Conservation (phyloP, 2,113 vertebrate genomes). For the Chamaea fasciata region DNA sequence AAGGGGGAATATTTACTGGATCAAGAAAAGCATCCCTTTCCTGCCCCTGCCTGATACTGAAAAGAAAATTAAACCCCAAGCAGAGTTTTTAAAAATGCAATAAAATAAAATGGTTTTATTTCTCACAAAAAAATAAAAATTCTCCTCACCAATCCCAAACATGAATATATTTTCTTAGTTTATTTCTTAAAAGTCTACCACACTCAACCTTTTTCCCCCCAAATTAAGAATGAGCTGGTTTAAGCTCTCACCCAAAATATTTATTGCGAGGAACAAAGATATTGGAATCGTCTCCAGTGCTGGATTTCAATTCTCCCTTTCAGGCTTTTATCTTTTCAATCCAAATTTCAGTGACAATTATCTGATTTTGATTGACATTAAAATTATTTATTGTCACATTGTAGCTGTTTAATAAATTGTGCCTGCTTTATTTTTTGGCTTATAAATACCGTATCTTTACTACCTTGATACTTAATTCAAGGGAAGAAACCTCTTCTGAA, state of each 20-base stretch:
- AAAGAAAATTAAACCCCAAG: not conserved
- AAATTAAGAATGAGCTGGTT: constrained; percentile 39
- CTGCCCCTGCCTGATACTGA: accelerated
- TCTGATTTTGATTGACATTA: constrained; percentile 63
- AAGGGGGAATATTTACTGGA: not conserved
- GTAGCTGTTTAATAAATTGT: constrained; percentile 63
- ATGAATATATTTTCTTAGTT: not conserved
- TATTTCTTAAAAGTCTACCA: not conserved
- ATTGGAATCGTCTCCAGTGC: not conserved
- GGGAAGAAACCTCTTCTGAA: constrained; percentile 18
- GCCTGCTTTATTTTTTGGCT: constrained; percentile 45
- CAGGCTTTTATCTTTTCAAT: constrained; percentile 55
- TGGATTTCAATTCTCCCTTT: constrained; percentile 48
- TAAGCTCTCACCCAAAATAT: constrained; percentile 63
- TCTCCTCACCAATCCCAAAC: not conserved
- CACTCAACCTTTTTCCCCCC: not conserved
- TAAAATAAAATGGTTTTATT: not conserved
- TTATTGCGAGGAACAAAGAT: constrained; percentile 40
- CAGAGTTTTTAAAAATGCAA: not conserved
- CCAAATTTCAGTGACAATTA: constrained; percentile 62
- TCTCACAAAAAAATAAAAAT: not conserved
- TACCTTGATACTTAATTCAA: constrained; percentile 36
- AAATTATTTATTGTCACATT: constrained; percentile 68
- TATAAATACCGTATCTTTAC: constrained; percentile 26
- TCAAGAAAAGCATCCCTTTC: not conserved